These are phyloP conservation scores for Epistrophe grossulariae DNA, from an alignment of 2,888 invertebrate species.

Conservation along the genomic window DNA sequence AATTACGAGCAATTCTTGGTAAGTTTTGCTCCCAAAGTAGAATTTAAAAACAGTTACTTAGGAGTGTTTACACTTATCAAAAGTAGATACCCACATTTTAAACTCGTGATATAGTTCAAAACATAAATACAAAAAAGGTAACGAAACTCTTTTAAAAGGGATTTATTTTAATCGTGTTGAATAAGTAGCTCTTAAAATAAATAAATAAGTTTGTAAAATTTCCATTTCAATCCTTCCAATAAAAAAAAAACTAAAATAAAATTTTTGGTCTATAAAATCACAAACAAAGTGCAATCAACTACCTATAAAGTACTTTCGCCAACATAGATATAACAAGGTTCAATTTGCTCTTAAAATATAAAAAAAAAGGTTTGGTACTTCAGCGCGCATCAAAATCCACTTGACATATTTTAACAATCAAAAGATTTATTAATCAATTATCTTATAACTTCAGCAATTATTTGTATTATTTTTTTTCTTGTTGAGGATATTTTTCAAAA, in stretches of 20 bases:
- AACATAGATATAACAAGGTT: not conserved
- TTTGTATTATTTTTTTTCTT: not conserved
- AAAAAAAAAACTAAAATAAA: not conserved
- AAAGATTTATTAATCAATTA: conserved; percentile 52
- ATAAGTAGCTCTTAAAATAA: not conserved
- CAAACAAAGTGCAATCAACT: not conserved
- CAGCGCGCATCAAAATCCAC: not conserved
- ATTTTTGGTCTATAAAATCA: not conserved
- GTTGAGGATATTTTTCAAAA: conserved; percentile 7
- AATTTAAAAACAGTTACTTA: not conserved
- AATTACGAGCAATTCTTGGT: not conserved
- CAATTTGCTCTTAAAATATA: not conserved
- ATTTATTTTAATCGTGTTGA: not conserved
- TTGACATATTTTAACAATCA: conserved; percentile 45
- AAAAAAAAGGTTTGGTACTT: not conserved
- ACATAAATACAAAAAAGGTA: not conserved
- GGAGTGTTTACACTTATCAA: not conserved
- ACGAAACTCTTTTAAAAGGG: not conserved
- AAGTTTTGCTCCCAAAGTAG: not conserved
- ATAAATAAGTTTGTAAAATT: not conserved
- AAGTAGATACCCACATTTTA: not conserved
- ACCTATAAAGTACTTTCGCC: not conserved
- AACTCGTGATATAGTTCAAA: not conserved
- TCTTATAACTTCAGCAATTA: conserved; percentile 24
- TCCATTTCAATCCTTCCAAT: not conserved